Conservation (phyloP, 2,888 invertebrate genomes). For the Eremobia ochroleuca region DNA sequence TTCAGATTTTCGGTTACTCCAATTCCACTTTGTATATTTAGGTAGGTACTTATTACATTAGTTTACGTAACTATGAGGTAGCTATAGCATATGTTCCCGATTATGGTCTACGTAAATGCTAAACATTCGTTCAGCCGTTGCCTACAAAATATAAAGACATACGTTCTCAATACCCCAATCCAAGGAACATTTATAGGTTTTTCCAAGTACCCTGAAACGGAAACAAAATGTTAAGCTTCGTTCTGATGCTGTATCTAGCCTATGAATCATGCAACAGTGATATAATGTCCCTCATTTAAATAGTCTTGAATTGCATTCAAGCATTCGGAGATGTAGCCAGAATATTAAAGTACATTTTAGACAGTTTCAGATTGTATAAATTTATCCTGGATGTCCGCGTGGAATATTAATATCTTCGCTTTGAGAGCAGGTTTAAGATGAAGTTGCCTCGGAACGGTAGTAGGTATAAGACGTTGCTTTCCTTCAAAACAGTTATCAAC, state of each 20-base stretch:
- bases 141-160: background rate
- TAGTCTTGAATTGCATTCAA: slow-evolving; percentile 43
- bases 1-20: background rate
- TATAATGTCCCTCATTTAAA: slow-evolving; percentile 35
- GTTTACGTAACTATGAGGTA: background rate
- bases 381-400: slow-evolving; percentile 25
- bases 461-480: background rate
- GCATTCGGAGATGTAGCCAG: slow-evolving; percentile 31
- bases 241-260: background rate
- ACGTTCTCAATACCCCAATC: background rate
- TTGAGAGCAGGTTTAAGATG: slow-evolving; percentile 31
- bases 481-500: slow-evolving; percentile 3
- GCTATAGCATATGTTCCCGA: background rate
- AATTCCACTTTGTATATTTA: background rate
- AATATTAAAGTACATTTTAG: slow-evolving; percentile 46
- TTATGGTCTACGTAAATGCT: background rate
- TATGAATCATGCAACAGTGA: slow-evolving; percentile 16
- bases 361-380: slow-evolving; percentile 42
- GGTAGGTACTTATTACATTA: background rate
- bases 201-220: background rate
- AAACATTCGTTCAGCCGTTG: background rate
- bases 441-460: slow-evolving; percentile 4
- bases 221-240: background rate
- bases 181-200: background rate
- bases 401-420: slow-evolving; percentile 53